phyloP scores from a whole-genome alignment of 1,140 invertebrate species.

The Campodea augens region DNA sequence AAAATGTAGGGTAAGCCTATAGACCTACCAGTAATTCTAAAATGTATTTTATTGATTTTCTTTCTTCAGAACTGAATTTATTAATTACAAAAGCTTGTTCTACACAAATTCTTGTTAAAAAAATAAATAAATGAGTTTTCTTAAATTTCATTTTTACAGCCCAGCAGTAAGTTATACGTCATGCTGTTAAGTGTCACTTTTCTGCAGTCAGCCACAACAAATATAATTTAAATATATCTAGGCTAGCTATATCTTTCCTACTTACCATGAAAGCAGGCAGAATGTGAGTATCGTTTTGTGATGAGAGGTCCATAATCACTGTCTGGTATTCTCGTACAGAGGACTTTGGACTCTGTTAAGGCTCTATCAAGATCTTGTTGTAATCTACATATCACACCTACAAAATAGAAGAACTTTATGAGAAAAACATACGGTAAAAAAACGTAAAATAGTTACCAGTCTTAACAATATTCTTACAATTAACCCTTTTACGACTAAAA shows the following conservation, averaged over 20 bases:
- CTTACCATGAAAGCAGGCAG: constrained; percentile 50
- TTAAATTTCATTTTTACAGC: background rate
- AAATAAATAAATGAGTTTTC: background rate
- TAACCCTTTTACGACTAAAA: constrained; percentile 4
- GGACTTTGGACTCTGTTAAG: constrained; percentile 41
- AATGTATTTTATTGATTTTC: too few species aligned
- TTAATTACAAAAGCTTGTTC: constrained; percentile 3
- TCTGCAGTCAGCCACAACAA: too few species aligned
- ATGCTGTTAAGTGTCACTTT: too few species aligned
- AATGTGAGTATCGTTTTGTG: constrained; percentile 77
- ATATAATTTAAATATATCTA: background rate
- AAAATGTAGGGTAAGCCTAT: too few species aligned
- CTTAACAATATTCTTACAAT: constrained; percentile 5
- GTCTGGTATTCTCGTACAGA: constrained; percentile 39
- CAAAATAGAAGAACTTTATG: constrained; percentile 18
- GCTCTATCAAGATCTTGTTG: constrained; percentile 44
- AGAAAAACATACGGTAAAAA: constrained; percentile 6
- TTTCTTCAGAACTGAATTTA: background rate
- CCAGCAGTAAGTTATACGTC: background rate
- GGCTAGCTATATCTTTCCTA: constrained; percentile 6
- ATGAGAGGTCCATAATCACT: constrained; percentile 42
- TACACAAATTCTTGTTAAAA: background rate
- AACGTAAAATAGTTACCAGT: constrained; percentile 2
- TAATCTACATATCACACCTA: constrained; percentile 50
- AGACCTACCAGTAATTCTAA: too few species aligned